Evolutionary conservation across 2,888 invertebrate genomes (phyloP).

Genomic region (Cheiracanthium punctorium): DNA sequence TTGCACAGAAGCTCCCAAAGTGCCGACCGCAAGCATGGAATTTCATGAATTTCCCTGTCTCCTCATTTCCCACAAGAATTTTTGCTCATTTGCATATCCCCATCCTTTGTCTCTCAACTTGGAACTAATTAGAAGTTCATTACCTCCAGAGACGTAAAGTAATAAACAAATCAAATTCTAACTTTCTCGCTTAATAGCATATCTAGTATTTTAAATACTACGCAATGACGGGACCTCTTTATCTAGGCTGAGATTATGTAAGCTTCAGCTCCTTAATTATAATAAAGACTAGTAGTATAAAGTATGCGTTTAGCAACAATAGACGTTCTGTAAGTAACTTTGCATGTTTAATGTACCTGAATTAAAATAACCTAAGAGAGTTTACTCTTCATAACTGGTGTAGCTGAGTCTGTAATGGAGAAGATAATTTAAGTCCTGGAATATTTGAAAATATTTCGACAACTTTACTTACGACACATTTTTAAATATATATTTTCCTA

Average conservation of each 20-base stretch:
- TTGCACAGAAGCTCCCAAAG: not conserved
- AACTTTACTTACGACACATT: too few species aligned
- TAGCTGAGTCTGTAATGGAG: too few species aligned
- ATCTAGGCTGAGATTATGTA: constrained; percentile 27
- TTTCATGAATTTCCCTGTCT: constrained; percentile 19
- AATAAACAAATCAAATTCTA: constrained; percentile 40
- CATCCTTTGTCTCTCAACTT: constrained; percentile 37
- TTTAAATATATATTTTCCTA: too few species aligned
- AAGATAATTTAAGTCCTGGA: too few species aligned
- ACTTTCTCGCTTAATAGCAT: not conserved
- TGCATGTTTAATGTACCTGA: too few species aligned
- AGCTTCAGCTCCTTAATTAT: constrained; percentile 42
- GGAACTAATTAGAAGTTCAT: constrained; percentile 37
- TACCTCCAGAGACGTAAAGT: constrained; percentile 21
- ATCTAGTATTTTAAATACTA: constrained; percentile 28
- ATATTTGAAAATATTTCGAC: too few species aligned
- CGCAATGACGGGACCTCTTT: constrained; percentile 31
- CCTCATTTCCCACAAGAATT: constrained; percentile 22
- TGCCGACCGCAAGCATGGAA: constrained; percentile 34
- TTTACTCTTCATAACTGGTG: too few species aligned
- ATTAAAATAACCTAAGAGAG: too few species aligned
- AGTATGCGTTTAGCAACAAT: too few species aligned
- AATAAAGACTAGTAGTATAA: not conserved
- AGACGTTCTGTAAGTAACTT: too few species aligned
- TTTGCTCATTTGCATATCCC: constrained; percentile 42